Conservation (phyloP, 2,113 vertebrate species). For the Sprattus sprattus region DNA sequence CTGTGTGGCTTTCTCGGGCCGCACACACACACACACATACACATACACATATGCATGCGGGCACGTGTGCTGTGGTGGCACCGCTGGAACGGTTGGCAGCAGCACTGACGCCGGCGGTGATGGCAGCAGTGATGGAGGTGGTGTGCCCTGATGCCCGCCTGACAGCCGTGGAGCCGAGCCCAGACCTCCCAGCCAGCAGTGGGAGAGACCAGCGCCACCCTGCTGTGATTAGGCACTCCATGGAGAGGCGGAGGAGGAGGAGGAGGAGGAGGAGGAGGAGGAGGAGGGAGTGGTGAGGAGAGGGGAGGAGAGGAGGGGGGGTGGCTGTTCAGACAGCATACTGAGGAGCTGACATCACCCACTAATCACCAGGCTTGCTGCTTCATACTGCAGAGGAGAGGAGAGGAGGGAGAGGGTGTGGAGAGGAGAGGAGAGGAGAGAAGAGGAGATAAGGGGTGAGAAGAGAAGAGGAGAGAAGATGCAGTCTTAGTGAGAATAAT, state of each 20-base stretch:
- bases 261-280: neutral
- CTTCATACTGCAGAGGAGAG: neutral
- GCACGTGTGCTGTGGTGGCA: neutral
- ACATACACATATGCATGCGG: neutral
- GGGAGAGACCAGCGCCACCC: neutral
- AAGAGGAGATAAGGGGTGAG: neutral
- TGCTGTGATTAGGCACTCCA: neutral
- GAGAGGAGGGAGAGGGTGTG: neutral
- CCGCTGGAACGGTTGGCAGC: neutral
- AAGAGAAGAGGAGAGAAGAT: neutral
- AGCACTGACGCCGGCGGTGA: neutral
- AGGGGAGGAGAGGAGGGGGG: neutral
- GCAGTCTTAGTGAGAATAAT: neutral
- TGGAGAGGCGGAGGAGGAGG: neutral
- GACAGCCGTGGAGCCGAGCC: neutral
- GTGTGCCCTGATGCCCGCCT: neutral
- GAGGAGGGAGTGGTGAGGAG: neutral
- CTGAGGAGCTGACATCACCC: constrained; percentile 51
- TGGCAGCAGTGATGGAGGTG: neutral
- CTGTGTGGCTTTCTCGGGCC: neutral
- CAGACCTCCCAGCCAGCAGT: neutral
- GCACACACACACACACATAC: neutral
- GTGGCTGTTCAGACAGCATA: constrained; percentile 37
- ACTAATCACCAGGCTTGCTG: constrained; percentile 18
- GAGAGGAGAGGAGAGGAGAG: neutral